Conservation (phyloP, 1,140 invertebrate genomes). For the Polypedilum vanderplanki region DNA sequence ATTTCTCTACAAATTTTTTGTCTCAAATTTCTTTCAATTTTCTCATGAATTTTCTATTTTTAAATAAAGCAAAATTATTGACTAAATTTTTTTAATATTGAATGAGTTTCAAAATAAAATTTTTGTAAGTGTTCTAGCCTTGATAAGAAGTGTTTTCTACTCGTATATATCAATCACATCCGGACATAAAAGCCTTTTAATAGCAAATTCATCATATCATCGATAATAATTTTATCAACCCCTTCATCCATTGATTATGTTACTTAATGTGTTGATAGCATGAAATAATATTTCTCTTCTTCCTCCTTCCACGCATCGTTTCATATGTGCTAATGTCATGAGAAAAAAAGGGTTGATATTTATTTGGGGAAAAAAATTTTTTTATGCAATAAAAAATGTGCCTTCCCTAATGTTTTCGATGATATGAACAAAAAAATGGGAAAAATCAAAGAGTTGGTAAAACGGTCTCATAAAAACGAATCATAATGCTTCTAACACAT, state of each 20-base stretch:
- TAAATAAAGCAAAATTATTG: too few relatives aligned
- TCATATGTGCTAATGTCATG: background rate
- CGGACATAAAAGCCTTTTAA: background rate
- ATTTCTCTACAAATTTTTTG: too few relatives aligned
- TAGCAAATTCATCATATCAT: slow-evolving; percentile 26
- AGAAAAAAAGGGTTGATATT: slow-evolving; percentile 27
- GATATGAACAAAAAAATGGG: background rate
- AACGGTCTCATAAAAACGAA: background rate
- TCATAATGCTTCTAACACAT: slow-evolving; percentile 19
- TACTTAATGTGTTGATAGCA: slow-evolving; percentile 25
- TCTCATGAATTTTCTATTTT: too few relatives aligned
- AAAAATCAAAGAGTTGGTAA: slow-evolving; percentile 7
- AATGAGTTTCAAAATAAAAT: too few relatives aligned
- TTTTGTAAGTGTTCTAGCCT: too few relatives aligned
- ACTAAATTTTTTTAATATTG: too few relatives aligned
- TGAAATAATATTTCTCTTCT: slow-evolving; percentile 28
- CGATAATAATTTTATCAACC: slow-evolving; percentile 28
- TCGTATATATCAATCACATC: slow-evolving; percentile 22
- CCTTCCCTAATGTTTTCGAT: background rate
- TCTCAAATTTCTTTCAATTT: too few relatives aligned
- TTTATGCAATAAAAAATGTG: background rate
- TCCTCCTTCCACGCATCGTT: background rate
- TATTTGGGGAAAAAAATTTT: background rate
- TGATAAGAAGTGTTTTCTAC: background rate
- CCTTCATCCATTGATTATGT: slow-evolving; percentile 22